Base-by-base conservation (phyloP, 2,888 invertebrate genomes). In the Apocheima hispidaria region DNA sequence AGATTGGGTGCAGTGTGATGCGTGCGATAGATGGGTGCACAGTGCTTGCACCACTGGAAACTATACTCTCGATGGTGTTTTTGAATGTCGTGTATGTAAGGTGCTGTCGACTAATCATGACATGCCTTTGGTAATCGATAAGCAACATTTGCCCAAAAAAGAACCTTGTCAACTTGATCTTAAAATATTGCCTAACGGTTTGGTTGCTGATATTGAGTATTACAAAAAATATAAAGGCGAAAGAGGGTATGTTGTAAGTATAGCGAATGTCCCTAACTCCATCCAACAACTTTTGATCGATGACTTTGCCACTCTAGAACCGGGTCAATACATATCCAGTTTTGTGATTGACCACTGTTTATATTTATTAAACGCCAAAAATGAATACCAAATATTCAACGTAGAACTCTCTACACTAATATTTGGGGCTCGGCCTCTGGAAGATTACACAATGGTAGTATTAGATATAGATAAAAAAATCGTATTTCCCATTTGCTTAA, bases 251-350 rank as follows among this genome's bases (percentile, higher is more conserved):
- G 28, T 46, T 4, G 46, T 46, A 0, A 30, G 46, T 28, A 10
- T 23, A 10, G 1, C 18, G 10, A 30, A 28, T 16, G 14, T 46
- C 2, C 46, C 46, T 10, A 18, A 30, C 18, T 16, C 46, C 3
- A 16, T 46, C 1, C 14, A 30, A 20, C 16, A 48, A 33, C 28
- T 48, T 2, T 4, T 51, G 10, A 28, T 51, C 18, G 40, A 38
- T n/a, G 51, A 51, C 23, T 50, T 35, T 43, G 40, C 6, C 26
- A 54, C 52, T 43, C 20, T 54, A 20, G 43, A 60, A 43, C 44
- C 40, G 40, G 33, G 16, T 14, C 16, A 48, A 44, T 49, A 50
- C 16, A 50, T 50, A 26, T 50, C 50, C 5, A 33, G 43, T 33
- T 55, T 55, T 18, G 46, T 46, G 2, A 23, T 43, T 43, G 43